Base-by-base conservation (phyloP, 2,888 invertebrate species). In the Dioctria rufipes region DNA sequence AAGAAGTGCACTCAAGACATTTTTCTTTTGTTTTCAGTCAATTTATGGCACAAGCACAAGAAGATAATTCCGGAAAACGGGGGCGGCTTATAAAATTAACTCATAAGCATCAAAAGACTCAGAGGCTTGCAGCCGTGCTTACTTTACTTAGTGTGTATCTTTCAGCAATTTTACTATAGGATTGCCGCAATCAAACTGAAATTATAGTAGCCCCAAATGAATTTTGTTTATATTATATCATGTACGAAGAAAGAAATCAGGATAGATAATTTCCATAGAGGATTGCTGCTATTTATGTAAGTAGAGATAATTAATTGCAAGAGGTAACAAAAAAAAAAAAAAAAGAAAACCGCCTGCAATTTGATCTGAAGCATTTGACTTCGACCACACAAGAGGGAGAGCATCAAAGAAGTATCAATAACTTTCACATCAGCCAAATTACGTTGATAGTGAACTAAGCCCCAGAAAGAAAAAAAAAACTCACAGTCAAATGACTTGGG, bases 11-110 rank as follows among this genome's bases (percentile, higher is more conserved):
- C 75, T 75, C 43, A 75, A 39, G 39, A 49, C 39, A 51, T 69
- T 39, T 69, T 69, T 51, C 69, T 69, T 69, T 69, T 51, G 69
- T 69, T 69, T 69, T 69, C 54, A 9, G 78, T 66, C 66, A 66
- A 78, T 78, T 78, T 66, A 13, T 54, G 66, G 66, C 49, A 78
- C 39, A 65, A 43, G 5, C 63, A 25, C 25, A 63, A 51, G 54
- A 66, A 66, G 80, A 80, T 82, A 82, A 82, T 82, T 80, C 82
- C 82, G 82, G 82, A 82, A 82, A 82, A 80, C 80, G 82, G 80
- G 65, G 82, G 82, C 82, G 82, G 82, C 79, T 80, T 78, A 82
- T 67, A 82, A 82, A 82, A 80, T 82, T 82, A 82, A 82, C 82
- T 82, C 66, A 82, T 80, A 80, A 80, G 80, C 4, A 39, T 73